These are phyloP conservation scores for Papilio demoleus DNA, from an alignment of 2,888 invertebrate genomes.

Conservation along the genomic window DNA sequence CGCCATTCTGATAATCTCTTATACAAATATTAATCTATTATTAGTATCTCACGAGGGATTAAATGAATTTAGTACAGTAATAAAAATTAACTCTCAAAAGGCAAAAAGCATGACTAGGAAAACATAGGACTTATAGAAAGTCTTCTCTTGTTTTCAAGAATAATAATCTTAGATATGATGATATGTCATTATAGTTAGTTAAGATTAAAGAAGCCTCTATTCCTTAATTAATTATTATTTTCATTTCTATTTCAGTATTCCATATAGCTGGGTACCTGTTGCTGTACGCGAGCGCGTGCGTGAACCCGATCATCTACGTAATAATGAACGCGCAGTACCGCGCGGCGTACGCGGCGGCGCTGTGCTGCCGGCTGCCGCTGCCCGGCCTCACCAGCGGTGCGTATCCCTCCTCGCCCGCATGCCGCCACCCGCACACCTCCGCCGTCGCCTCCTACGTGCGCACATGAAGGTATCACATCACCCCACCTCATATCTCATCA, in stretches of 20 bases:
- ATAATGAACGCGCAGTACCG: slow-evolving; percentile 97
- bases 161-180: background rate
- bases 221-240: background rate
- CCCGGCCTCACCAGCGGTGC: slow-evolving; percentile 85
- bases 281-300: slow-evolving; percentile 94
- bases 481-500: background rate
- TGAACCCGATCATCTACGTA: slow-evolving; percentile 97
- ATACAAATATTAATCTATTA: too few species aligned
- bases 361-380: slow-evolving; percentile 85
- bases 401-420: slow-evolving; percentile 78
- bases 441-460: slow-evolving; percentile 71
- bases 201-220: background rate
- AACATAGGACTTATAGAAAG: background rate
- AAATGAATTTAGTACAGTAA: background rate
- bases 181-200: background rate
- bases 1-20: too few species aligned
- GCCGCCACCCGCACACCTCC: slow-evolving; percentile 68
- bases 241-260: slow-evolving; percentile 80
- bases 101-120: too few species aligned
- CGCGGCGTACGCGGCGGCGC: slow-evolving; percentile 92
- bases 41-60: too few species aligned
- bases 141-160: too few species aligned
- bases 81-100: background rate
- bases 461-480: slow-evolving; percentile 75
- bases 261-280: slow-evolving; percentile 93